A percentile compares a stretch with the other conserved stretches of the same genome.
phyloP scores from a whole-genome alignment of 2,797 vertebrate species.

The Acipenser oxyrinchus region DNA sequence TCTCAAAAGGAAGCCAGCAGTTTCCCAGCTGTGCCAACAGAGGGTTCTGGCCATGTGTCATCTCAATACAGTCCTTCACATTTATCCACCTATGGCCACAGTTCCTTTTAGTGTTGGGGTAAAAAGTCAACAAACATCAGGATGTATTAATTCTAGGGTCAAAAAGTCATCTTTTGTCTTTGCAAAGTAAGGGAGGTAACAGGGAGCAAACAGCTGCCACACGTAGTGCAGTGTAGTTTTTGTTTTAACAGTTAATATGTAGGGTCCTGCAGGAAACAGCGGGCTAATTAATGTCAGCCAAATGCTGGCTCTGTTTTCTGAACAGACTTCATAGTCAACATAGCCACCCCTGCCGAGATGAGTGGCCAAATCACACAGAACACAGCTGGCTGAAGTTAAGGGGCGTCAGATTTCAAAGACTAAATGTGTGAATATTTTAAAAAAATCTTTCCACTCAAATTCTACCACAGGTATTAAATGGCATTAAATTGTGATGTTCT shows the following conservation, averaged over 20 bases:
- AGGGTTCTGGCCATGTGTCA: constrained; percentile 13
- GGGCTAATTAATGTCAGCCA: constrained; percentile 19
- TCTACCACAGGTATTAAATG: background rate
- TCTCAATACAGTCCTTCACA: constrained; percentile 10
- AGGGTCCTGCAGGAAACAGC: constrained; percentile 15
- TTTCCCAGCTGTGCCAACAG: constrained; percentile 21
- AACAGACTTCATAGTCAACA: constrained; percentile 25
- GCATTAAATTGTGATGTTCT: constrained; percentile 2
- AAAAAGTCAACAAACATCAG: constrained; percentile 13
- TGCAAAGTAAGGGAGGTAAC: constrained; percentile 1
- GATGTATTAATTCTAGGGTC: constrained; percentile 13
- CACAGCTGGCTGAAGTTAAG: constrained; percentile 24
- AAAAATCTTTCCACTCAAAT: constrained; percentile 22
- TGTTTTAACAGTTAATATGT: constrained; percentile 21
- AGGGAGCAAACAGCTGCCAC: constrained; percentile 7
- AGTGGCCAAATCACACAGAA: constrained; percentile 24
- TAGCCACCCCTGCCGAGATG: constrained; percentile 19
- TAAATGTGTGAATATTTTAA: constrained; percentile 20
- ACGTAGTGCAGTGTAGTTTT: constrained; percentile 7
- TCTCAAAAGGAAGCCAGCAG: constrained; percentile 12
- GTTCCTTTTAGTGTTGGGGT: constrained; percentile 1
- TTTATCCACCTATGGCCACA: constrained; percentile 7
- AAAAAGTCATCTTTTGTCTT: constrained; percentile 14
- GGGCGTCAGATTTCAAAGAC: constrained; percentile 22
- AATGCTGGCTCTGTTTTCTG: constrained; percentile 23